Evolutionary conservation across 2,797 vertebrate genomes (phyloP).

Genomic region (Eidolon dupreanum): DNA sequence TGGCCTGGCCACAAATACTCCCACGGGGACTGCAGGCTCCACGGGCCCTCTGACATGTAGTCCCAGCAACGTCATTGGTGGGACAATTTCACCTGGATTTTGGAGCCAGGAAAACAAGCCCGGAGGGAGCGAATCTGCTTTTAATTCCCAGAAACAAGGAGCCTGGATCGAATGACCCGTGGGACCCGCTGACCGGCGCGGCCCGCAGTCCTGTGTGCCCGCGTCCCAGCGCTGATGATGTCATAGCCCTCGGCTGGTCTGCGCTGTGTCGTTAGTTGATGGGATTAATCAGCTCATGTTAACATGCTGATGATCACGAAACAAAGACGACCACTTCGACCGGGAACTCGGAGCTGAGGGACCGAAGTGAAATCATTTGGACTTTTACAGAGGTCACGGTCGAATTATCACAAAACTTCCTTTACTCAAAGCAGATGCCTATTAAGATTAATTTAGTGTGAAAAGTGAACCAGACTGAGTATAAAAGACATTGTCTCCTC

Average conservation of each 20-base stretch:
- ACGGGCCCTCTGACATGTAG: rapidly evolving
- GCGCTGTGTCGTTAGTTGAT: conserved; percentile 81
- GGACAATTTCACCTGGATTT: conserved; percentile 16
- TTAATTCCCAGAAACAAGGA: conserved; percentile 64
- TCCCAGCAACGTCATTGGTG: rapidly evolving
- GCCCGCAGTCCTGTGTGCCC: conserved; percentile 51
- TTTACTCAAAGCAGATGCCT: conserved; percentile 88
- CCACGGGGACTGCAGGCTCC: not conserved
- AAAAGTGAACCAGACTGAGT: conserved; percentile 87
- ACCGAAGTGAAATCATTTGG: conserved; percentile 83
- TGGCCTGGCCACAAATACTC: not conserved
- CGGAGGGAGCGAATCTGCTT: conserved; percentile 64
- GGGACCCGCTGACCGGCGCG: conserved; percentile 62
- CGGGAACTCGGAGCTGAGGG: conserved; percentile 76
- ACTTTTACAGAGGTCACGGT: conserved; percentile 86
- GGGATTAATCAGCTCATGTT: conserved; percentile 89
- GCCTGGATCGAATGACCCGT: conserved; percentile 59
- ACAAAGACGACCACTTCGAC: conserved; percentile 83
- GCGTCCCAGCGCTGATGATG: conserved; percentile 76
- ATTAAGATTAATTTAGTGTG: conserved; percentile 89
- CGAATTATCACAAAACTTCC: conserved; percentile 88
- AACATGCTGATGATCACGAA: conserved; percentile 86
- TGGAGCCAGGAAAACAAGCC: conserved; percentile 2
- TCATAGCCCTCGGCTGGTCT: conserved; percentile 77
- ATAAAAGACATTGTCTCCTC: conserved; percentile 86